Conservation (phyloP, 1,140 invertebrate genomes). For the Pteromalus puparum region DNA sequence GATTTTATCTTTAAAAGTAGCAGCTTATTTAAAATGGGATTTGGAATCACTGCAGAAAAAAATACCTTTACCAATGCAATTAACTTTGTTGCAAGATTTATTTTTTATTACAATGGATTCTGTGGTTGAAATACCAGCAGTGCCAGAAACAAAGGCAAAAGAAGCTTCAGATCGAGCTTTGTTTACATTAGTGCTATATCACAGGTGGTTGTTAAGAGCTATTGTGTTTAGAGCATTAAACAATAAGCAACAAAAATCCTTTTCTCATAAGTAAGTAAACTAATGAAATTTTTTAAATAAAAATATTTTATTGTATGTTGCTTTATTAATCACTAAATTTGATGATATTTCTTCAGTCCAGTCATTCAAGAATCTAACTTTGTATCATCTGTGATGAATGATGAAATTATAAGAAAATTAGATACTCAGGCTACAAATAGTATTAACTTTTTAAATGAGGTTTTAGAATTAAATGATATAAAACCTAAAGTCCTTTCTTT, state of each 20-base stretch:
- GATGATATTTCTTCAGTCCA: constrained; percentile 62
- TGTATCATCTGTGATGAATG: constrained; percentile 65
- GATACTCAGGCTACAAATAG: constrained; percentile 69
- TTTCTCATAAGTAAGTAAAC: constrained; percentile 77
- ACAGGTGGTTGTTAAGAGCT: constrained; percentile 86
- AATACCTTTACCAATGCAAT: constrained; percentile 80
- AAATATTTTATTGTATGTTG: neutral
- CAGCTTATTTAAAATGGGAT: constrained; percentile 90
- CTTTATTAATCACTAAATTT: constrained; percentile 5
- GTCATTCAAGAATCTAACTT: constrained; percentile 72
- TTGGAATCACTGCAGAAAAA: constrained; percentile 82
- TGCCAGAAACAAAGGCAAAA: constrained; percentile 65
- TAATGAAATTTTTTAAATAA: too few species aligned
- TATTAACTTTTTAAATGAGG: constrained; percentile 68
- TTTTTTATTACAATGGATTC: constrained; percentile 78
- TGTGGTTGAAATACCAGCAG: constrained; percentile 70
- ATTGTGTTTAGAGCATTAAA: constrained; percentile 77
- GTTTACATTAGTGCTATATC: constrained; percentile 87
- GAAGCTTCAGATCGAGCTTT: constrained; percentile 73
- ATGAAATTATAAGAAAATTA: constrained; percentile 73
- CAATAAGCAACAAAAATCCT: constrained; percentile 76
- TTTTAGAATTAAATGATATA: constrained; percentile 65
- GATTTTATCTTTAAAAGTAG: constrained; percentile 91
- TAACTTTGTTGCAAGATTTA: constrained; percentile 79
- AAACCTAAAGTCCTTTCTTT: constrained; percentile 71